Percentiles rank a stretch among this genome's conserved stretches.
These are phyloP conservation scores for Heliothis virescens DNA, from an alignment of 1,140 invertebrate genomes.

Conservation along the genomic window DNA sequence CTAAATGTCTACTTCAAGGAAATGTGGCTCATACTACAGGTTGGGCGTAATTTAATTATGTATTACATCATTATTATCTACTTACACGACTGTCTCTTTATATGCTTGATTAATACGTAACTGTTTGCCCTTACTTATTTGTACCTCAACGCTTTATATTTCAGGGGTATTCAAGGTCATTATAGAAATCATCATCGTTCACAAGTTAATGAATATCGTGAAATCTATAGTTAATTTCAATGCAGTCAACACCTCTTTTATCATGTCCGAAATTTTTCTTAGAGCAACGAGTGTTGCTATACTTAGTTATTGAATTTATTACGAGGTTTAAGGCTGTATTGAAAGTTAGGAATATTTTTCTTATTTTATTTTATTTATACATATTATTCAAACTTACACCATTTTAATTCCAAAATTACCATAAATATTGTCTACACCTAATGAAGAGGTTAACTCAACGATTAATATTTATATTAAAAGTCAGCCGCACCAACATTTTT, in stretches of 20 bases:
- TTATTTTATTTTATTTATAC: not conserved
- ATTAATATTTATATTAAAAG: conserved; percentile 6
- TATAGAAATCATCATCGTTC: too few species aligned
- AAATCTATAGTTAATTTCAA: too few species aligned
- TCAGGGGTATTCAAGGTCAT: too few species aligned
- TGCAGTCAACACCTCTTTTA: too few species aligned
- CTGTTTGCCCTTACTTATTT: not conserved
- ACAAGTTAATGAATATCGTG: too few species aligned
- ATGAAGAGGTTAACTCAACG: not conserved
- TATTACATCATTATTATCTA: not conserved
- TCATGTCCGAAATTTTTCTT: too few species aligned
- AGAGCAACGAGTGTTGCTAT: too few species aligned
- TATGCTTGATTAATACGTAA: not conserved
- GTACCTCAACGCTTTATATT: too few species aligned
- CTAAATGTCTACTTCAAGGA: conserved; percentile 24
- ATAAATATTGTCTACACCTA: not conserved
- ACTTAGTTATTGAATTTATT: too few species aligned
- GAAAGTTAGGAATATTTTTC: not conserved
- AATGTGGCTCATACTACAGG: not conserved
- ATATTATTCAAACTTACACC: not conserved
- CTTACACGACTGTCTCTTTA: not conserved
- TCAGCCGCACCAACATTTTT: not conserved
- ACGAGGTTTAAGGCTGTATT: not conserved
- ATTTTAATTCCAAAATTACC: not conserved
- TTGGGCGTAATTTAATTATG: conserved; percentile 10